Base-by-base conservation (phyloP, 2,113 vertebrate species). In the Saccopteryx bilineata region DNA sequence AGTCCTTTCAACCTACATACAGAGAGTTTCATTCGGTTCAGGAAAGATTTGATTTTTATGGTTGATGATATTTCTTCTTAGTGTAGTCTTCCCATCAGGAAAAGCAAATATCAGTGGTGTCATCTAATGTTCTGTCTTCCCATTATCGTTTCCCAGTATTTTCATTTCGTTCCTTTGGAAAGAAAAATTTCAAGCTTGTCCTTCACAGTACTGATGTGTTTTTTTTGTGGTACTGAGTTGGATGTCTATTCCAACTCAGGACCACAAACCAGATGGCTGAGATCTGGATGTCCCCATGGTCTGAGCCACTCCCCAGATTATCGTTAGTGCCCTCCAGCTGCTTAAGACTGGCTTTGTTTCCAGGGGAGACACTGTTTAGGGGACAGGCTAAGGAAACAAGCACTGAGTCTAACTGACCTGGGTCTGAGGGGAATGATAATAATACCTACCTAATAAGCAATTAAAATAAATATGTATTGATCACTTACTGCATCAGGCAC, bases 41-140 rank as follows among this genome's bases (percentile, higher is more conserved):
- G 82, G n/a, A 66, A 81, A 90, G n/a, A 56, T 87, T 82, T 66
- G 31, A 76, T 65, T 87, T 95, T 82, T 87, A 91, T 87, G 58
- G 58, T 46, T 88, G 48, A 48, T 26, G 61, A 39, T 48, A n/a
- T 65, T 21, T 60, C 83, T 72, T n/a, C 50, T 80, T 56, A 54
- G 28, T 78, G 52, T 48, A 39, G 79, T 88, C 28, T 82, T 92
- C 60, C 65, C n/a, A 72, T 28, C 31, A 94, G 52, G 72, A 92
- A 86, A 86, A 87, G 39, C 33, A 82, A 75, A 80, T 54, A 24
- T 68, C 28, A 56, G 50, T 46, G 84, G 81, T 52, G 63, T 28
- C 26, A 94, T 61, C 79, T 88, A 78, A 48, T 87, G 23, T 63
- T 96, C 69, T n/a, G 26, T 83, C 68, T 88, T 86, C 33, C 17